Evolutionary conservation across 1,140 invertebrate species (phyloP).

Genomic region (Neoseiulus cucumeris): DNA sequence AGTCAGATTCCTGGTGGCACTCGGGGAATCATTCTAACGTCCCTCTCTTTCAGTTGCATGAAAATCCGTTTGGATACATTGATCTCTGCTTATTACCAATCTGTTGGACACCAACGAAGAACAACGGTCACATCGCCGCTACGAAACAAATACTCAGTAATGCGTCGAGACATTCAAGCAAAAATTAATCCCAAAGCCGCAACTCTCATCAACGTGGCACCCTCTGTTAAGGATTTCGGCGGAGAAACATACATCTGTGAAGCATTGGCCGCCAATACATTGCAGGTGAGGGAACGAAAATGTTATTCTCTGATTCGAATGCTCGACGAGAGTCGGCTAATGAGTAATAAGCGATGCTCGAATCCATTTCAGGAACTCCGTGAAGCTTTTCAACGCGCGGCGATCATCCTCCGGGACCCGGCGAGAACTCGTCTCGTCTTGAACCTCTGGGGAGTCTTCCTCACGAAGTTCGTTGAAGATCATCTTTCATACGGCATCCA

Average conservation of each 20-base stretch:
- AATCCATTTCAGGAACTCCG: not conserved
- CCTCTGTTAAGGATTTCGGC: not conserved
- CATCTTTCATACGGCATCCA: not conserved
- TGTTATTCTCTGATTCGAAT: too few relatives aligned
- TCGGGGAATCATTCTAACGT: too few relatives aligned
- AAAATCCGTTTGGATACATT: not conserved
- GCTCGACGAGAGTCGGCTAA: too few relatives aligned
- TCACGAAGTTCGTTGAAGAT: not conserved
- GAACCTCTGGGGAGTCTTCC: not conserved
- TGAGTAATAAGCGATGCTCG: too few relatives aligned
- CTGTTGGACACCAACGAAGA: not conserved
- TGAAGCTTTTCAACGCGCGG: not conserved
- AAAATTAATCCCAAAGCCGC: not conserved
- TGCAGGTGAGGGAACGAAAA: not conserved
- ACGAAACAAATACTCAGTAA: not conserved
- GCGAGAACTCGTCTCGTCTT: not conserved
- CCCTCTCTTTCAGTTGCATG: not conserved
- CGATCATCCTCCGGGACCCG: not conserved
- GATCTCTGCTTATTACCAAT: not conserved
- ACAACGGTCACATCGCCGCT: not conserved
- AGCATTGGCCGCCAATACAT: not conserved
- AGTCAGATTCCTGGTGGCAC: too few relatives aligned
- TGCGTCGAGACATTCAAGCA: not conserved
- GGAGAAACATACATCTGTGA: constrained; percentile 7
- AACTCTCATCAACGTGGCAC: not conserved